Evolutionary conservation across 2,888 invertebrate genomes (phyloP).

Genomic region (Pheosia gnoma): DNA sequence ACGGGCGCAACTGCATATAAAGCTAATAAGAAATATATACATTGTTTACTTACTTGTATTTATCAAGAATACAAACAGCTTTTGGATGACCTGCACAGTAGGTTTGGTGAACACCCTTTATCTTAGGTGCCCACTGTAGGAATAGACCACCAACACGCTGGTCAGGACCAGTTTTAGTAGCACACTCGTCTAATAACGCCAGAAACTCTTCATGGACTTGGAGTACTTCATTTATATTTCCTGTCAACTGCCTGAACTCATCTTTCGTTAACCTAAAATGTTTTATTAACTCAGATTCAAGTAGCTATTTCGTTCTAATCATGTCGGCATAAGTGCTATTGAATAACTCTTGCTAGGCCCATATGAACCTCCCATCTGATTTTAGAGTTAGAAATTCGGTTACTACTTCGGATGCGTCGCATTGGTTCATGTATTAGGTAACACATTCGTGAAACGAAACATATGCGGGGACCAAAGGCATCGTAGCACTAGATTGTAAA

Average conservation of each 20-base stretch:
- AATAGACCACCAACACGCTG: slow-evolving; percentile 97
- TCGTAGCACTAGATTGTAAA: no score
- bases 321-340: no score
- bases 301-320: no score
- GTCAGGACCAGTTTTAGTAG: slow-evolving; percentile 87
- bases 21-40: no score
- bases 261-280: slow-evolving; percentile 89
- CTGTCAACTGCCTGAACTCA: slow-evolving; percentile 94
- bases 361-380: no score
- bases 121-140: slow-evolving; percentile 91
- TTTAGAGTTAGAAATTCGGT: no score
- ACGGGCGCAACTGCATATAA: no score
- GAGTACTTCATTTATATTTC: slow-evolving; percentile 94
- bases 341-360: no score
- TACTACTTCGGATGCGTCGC: no score
- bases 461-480: no score
- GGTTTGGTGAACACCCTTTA: slow-evolving; percentile 92
- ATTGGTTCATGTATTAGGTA: no score
- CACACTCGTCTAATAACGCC: slow-evolving; percentile 90
- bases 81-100: slow-evolving; percentile 98
- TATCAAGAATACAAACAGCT: slow-evolving; percentile 96
- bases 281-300: not conserved
- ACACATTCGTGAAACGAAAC: no score
- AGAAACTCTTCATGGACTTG: slow-evolving; percentile 93
- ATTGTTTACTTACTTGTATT: slow-evolving; percentile 89